Conservation (phyloP, 2,888 invertebrate genomes). For the Andrena haemorrhoa region DNA sequence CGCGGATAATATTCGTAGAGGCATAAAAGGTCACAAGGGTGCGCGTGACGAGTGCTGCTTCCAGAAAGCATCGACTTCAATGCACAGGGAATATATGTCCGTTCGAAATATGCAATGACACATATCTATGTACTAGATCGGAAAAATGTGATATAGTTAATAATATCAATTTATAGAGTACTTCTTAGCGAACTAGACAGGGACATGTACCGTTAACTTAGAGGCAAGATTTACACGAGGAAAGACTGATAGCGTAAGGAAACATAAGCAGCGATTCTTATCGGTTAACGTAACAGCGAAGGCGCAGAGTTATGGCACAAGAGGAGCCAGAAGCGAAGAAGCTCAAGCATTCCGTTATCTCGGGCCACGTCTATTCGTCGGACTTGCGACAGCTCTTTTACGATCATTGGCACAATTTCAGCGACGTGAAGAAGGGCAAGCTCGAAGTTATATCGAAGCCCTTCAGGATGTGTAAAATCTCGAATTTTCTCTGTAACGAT, state of each 20-base stretch:
- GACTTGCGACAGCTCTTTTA: constrained; percentile 72
- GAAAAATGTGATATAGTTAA: constrained; percentile 56
- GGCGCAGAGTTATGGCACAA: constrained; percentile 63
- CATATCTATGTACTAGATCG: constrained; percentile 37
- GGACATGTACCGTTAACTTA: constrained; percentile 33
- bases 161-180: constrained; percentile 30
- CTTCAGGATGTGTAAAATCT: constrained; percentile 89
- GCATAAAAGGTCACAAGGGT: neutral
- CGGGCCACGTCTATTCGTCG: constrained; percentile 71
- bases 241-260: constrained; percentile 58
- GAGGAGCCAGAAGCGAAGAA: constrained; percentile 75
- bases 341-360: constrained; percentile 76
- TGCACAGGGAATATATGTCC: neutral
- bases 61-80: constrained; percentile 11
- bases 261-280: constrained; percentile 18
- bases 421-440: constrained; percentile 83
- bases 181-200: constrained; percentile 20
- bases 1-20: constrained; percentile 41
- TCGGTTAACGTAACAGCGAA: neutral
- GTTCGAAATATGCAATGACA: constrained; percentile 14
- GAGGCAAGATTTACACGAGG: neutral
- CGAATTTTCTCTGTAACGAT: constrained; percentile 87
- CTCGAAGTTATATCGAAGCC: constrained; percentile 88
- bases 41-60: constrained; percentile 24
- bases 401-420: constrained; percentile 86